A percentile compares a stretch with the other conserved stretches of the same genome.
phyloP scores from a whole-genome alignment of 1,140 invertebrate species.

The Lineus longissimus region DNA sequence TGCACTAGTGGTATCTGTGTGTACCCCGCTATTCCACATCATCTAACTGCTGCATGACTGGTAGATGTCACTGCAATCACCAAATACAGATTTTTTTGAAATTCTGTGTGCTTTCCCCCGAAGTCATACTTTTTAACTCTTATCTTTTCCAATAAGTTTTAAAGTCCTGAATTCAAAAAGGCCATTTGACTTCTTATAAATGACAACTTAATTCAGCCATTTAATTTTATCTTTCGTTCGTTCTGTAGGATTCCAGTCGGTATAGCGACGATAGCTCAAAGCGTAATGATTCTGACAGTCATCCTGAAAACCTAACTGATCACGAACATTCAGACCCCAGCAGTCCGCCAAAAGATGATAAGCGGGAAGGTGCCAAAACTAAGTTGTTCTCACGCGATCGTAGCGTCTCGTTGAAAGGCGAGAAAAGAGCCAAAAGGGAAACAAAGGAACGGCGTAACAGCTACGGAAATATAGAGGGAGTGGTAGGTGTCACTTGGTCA shows the following conservation, averaged over 20 bases:
- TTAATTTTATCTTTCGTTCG: neutral
- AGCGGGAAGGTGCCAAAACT: constrained; percentile 55
- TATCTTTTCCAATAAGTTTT: no score
- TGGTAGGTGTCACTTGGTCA: constrained; percentile 39
- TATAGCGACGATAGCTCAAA: constrained; percentile 64
- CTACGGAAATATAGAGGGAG: constrained; percentile 38
- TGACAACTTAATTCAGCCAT: no score
- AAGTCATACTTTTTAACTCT: no score
- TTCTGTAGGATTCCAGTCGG: constrained; percentile 55
- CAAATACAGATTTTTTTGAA: no score
- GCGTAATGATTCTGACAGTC: constrained; percentile 63
- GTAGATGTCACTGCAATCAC: no score
- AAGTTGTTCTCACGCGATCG: constrained; percentile 50
- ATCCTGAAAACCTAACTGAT: constrained; percentile 56
- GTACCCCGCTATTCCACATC: no score
- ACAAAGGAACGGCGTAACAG: constrained; percentile 41
- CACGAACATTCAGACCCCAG: constrained; percentile 58
- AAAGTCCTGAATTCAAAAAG: no score
- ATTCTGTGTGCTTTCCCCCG: no score
- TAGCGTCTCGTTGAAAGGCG: constrained; percentile 45
- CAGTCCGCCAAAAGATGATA: constrained; percentile 31
- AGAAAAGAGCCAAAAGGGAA: constrained; percentile 45
- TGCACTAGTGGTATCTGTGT: no score
- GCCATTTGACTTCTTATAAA: no score
- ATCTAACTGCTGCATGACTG: no score